phyloP scores from a whole-genome alignment of 2,113 vertebrate genomes.

The Pelmatolapia mariae region DNA sequence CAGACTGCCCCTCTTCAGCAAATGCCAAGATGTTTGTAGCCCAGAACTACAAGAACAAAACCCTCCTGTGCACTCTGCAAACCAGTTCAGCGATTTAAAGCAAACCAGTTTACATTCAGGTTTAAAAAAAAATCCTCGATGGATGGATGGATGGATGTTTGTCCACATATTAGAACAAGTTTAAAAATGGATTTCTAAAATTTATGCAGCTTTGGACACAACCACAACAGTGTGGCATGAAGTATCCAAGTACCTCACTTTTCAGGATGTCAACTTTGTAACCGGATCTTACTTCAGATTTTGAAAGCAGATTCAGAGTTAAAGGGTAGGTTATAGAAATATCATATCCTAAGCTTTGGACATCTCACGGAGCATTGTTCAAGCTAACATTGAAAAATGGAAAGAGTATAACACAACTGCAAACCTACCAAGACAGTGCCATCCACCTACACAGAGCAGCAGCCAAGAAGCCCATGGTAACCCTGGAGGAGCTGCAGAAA shows the following conservation, averaged over 20 bases:
- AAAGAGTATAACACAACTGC: background rate
- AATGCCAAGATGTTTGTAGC: background rate
- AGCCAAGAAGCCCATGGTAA: background rate
- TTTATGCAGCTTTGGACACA: background rate
- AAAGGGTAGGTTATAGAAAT: background rate
- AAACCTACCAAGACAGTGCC: background rate
- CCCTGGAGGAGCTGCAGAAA: background rate
- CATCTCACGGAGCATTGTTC: background rate
- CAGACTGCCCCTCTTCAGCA: background rate
- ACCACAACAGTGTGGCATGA: background rate
- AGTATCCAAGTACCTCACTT: background rate
- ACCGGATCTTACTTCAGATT: background rate
- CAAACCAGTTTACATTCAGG: background rate
- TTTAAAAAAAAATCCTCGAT: fast-evolving
- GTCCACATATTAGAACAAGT: fast-evolving
- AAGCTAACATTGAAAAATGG: background rate
- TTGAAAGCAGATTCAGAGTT: background rate
- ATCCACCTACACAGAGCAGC: background rate
- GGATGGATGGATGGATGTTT: background rate
- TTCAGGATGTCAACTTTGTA: background rate
- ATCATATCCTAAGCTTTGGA: background rate
- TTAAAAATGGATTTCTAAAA: background rate
- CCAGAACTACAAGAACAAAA: background rate
- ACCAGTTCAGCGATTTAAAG: background rate
- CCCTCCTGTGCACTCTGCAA: background rate